Percentiles rank a stretch among this genome's conserved stretches.
phyloP scores from a whole-genome alignment of 2,113 vertebrate genomes.

The Numida meleagris region DNA sequence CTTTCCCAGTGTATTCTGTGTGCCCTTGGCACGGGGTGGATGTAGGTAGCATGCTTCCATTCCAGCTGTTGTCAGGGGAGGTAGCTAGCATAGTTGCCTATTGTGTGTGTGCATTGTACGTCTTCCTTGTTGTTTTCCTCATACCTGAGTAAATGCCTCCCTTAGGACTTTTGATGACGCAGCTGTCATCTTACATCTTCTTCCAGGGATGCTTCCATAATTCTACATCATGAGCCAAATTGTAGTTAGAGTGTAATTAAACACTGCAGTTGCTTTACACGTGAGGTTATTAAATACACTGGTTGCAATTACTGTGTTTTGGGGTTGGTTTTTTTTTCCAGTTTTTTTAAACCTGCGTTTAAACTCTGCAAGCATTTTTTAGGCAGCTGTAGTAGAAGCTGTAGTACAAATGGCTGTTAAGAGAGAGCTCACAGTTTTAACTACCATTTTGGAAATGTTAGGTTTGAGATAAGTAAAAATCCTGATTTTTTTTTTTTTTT shows the following conservation, averaged over 20 bases:
- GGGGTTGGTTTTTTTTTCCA: background rate
- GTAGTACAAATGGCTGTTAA: background rate
- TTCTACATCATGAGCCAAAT: background rate
- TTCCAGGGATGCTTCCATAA: background rate
- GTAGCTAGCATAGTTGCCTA: background rate
- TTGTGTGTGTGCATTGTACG: background rate
- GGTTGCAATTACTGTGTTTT: background rate
- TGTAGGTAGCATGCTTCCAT: background rate
- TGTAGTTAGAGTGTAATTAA: background rate
- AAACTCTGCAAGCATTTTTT: background rate
- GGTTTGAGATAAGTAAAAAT: background rate
- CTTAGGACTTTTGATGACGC: background rate
- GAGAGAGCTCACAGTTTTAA: background rate
- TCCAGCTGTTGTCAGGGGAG: background rate
- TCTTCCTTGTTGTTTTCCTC: constrained; percentile 4
- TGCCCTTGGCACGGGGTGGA: rapidly evolving
- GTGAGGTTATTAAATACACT: background rate
- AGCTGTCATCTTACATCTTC: background rate
- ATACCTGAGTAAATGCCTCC: background rate
- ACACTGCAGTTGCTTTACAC: background rate
- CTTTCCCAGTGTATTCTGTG: background rate
- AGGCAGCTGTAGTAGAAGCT: background rate
- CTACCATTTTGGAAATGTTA: background rate
- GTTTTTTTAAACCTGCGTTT: background rate
- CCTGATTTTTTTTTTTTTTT: background rate